Base-by-base conservation (phyloP, 1,140 invertebrate genomes). In the Helicoverpa zea region DNA sequence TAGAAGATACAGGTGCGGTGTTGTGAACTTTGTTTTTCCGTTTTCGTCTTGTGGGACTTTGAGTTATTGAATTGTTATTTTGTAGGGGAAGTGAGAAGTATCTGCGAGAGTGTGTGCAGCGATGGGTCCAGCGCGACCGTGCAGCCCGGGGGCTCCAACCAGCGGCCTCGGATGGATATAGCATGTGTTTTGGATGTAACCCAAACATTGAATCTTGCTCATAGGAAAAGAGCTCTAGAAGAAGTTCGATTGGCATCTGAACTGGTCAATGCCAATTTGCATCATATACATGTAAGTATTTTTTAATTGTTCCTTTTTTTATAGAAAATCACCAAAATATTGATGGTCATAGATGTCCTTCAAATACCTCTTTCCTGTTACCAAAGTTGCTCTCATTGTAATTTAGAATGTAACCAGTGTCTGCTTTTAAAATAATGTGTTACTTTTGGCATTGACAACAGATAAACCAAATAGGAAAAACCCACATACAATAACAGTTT, bases 131-230 rank as follows among this genome's bases (percentile, higher is more conserved):
- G 96, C 66, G 95, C 96, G 64, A 97, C 97, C 10, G 95, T 96
- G 2, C 95, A 97, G 83, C 89, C 95, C 16, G 95, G 95, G 29
- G 88, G 86, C 58, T 87, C 88, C 10, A 93, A 92, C 64, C 92
- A 92, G 80, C 96, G 96, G 83, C 96, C 96, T 56, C 96, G 96
- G 82, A 99, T 99, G 97, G 98, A 99, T 94, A 98, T 99, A 63
- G 98, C 98, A 76, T 98, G 98, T 96, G 97, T 99, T 68, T 96
- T 99, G 84, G 98, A 99, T 95, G 94, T 98, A 35, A 96, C 97
- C 86, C 96, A 97, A 90, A 93, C 96, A 16, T 96, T 97, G 83
- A 96, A 97, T 92, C 93, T 98, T 73, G 90, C 94, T 64, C 97
- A 98, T 80, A 96, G 98, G 70, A 97, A 97, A 94, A 97, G 96